Conservation (phyloP, 1,140 invertebrate species). For the Calephelis nemesis region DNA sequence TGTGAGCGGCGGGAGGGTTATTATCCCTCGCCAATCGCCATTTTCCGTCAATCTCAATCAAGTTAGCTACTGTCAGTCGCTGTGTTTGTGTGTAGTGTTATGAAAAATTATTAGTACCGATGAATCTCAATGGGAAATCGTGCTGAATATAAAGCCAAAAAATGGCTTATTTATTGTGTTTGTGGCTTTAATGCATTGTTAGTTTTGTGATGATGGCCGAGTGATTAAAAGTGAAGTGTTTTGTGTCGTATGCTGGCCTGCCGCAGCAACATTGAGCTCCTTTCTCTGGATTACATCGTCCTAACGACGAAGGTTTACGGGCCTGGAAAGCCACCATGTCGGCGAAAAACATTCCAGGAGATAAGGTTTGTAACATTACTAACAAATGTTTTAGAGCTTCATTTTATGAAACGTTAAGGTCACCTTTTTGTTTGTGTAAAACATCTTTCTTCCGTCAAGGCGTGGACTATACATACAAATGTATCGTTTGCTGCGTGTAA, state of each 20-base stretch:
- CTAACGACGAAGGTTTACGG: conserved; percentile 62
- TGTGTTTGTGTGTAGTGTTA: conserved; percentile 76
- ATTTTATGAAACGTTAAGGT: conserved; percentile 47
- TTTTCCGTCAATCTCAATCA: conserved; percentile 77
- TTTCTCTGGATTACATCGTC: conserved; percentile 74
- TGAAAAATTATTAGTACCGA: conserved; percentile 75
- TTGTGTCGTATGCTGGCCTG: conserved; percentile 75
- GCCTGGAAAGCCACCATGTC: conserved; percentile 70
- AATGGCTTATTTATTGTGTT: conserved; percentile 74
- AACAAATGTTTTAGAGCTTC: conserved; percentile 21
- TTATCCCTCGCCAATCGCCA: conserved; percentile 58
- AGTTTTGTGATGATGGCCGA: conserved; percentile 73
- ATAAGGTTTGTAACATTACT: conserved; percentile 62
- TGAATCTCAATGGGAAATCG: conserved; percentile 77
- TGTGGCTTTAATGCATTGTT: conserved; percentile 71
- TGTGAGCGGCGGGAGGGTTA: conserved; percentile 53
- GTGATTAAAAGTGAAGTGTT: conserved; percentile 74
- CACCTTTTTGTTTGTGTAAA: conserved; percentile 63
- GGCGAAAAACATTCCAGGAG: conserved; percentile 74
- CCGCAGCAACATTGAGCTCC: conserved; percentile 70
- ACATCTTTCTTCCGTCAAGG: conserved; percentile 57
- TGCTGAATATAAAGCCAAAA: conserved; percentile 69
- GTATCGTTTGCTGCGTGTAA: conserved; percentile 22
- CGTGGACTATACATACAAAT: conserved; percentile 34
- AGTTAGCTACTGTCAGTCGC: conserved; percentile 73